phyloP scores from a whole-genome alignment of 30 jellyfish, hydroid and myxozoan genomes.

The Aurelia sp. region DNA sequence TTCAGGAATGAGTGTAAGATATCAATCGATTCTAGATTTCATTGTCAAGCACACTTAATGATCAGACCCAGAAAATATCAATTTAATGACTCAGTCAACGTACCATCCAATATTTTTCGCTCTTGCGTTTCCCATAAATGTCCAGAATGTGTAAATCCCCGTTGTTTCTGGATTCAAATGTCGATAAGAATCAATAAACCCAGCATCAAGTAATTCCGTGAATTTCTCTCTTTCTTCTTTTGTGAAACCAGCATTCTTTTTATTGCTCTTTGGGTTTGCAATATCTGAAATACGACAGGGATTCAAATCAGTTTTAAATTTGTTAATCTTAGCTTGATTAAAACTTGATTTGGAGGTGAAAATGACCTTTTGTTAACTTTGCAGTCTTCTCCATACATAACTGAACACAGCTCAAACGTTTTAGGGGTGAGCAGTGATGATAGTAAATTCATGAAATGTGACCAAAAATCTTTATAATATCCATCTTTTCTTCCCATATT shows the following conservation, averaged over 20 bases:
- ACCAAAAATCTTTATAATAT: no score
- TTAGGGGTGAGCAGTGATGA: no score
- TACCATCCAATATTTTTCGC: slow-evolving; percentile 96
- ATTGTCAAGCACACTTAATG: no score
- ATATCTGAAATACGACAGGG: slow-evolving; percentile 51
- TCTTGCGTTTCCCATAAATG: slow-evolving; percentile 95
- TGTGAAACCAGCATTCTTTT: slow-evolving; percentile 96
- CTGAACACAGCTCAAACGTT: no score
- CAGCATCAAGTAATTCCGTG: slow-evolving; percentile 82
- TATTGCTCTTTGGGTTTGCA: slow-evolving; percentile 95
- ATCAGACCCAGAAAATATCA: no score
- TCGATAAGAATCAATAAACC: slow-evolving; percentile 87
- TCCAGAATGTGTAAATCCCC: slow-evolving; percentile 93
- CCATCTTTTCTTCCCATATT: no score
- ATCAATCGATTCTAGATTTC: no score
- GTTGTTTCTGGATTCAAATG: slow-evolving; percentile 77
- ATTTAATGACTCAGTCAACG: slow-evolving; percentile 2
- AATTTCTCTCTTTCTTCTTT: slow-evolving; percentile 92
- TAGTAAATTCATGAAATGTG: no score
- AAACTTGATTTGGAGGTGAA: no score
- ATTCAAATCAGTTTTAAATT: background rate
- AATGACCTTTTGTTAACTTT: no score
- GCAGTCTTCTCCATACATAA: no score
- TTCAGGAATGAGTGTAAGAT: no score
- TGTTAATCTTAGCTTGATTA: background rate